A percentile compares a stretch with the other conserved stretches of the same genome.
Conservation (phyloP, 1,140 invertebrate genomes). For the Drosophila arawakana region DNA sequence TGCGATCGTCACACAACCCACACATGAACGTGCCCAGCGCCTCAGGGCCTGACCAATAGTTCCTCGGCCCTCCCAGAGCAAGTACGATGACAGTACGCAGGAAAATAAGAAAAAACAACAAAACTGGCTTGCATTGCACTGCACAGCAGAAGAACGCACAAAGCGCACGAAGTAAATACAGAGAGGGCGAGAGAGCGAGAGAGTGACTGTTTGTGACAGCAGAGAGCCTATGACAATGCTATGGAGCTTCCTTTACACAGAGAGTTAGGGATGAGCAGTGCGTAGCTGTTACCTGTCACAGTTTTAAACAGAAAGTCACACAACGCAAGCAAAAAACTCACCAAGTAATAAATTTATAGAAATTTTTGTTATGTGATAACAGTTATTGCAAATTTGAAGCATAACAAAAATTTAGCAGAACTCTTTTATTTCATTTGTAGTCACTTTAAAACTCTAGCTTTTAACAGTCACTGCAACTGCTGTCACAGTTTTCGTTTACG, state of each 20-base stretch:
- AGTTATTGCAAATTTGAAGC: too few species aligned
- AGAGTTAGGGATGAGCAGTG: background rate
- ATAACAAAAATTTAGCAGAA: too few species aligned
- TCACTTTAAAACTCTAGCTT: too few species aligned
- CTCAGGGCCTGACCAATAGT: background rate
- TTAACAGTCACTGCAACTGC: conserved; percentile 5
- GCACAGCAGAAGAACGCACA: conserved; percentile 23
- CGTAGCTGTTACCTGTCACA: background rate
- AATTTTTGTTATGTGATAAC: background rate
- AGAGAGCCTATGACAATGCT: background rate
- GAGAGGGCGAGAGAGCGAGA: background rate
- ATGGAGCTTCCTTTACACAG: background rate
- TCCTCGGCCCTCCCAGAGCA: background rate
- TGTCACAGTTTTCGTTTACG: conserved; percentile 26
- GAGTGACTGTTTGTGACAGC: too few species aligned
- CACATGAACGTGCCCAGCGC: conserved; percentile 19
- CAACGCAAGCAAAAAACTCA: background rate
- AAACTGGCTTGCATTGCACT: conserved; percentile 30
- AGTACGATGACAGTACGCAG: background rate
- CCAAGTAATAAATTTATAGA: background rate
- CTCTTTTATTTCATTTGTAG: too few species aligned
- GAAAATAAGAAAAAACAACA: background rate
- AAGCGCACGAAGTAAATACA: conserved; percentile 10
- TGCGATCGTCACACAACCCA: conserved; percentile 24
- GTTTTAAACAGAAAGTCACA: background rate